Conservation (phyloP, 2,888 invertebrate genomes). For the Onthophagus sagittarius region DNA sequence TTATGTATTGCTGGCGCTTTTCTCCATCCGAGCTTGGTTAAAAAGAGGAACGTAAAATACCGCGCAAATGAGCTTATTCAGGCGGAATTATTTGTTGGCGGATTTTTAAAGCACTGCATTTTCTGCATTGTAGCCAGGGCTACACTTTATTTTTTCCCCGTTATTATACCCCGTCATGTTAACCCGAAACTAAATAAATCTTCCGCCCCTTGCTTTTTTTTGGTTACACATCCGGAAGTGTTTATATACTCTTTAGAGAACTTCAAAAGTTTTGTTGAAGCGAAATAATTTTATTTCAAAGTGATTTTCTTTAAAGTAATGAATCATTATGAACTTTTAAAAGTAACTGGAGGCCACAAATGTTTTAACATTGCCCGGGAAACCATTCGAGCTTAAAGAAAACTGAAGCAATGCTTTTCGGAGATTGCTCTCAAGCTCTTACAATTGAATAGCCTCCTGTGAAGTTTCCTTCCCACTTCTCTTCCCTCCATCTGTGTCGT, state of each 20-base stretch:
- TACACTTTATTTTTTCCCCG: neutral
- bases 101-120: constrained; percentile 17
- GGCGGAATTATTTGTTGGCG: constrained; percentile 12
- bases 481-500: neutral
- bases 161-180: constrained; percentile 10
- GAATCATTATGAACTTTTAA: neutral
- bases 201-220: neutral
- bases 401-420: neutral
- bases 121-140: constrained; percentile 10
- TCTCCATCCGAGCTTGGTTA: neutral
- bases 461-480: neutral
- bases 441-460: neutral
- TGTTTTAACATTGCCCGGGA: neutral
- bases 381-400: neutral
- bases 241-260: neutral
- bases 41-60: constrained; percentile 4
- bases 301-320: too few species aligned
- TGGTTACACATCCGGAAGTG: neutral
- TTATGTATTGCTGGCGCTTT: neutral
- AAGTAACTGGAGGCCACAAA: neutral
- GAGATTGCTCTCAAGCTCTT: neutral
- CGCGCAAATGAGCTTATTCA: constrained; percentile 16
- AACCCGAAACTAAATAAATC: constrained; percentile 12
- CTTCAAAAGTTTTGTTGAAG: neutral
- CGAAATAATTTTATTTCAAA: too few species aligned